Percentiles rank a stretch among this genome's conserved stretches.
phyloP scores from a whole-genome alignment of 2,797 vertebrate genomes.

The Chelmon rostratus region DNA sequence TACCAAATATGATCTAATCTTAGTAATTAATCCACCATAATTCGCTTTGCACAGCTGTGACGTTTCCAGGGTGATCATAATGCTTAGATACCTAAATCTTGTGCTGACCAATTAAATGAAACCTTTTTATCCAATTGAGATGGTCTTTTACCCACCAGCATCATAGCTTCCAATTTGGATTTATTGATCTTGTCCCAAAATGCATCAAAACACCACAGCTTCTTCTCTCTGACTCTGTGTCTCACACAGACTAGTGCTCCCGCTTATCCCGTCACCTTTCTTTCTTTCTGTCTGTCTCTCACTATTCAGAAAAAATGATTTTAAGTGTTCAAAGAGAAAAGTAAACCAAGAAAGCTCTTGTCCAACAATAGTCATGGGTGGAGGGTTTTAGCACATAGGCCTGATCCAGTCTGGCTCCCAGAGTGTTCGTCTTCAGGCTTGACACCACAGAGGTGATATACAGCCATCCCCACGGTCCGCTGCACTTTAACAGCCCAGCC shows the following conservation, averaged over 20 bases:
- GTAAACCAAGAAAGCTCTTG: constrained; percentile 32
- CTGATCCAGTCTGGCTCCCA: constrained; percentile 40
- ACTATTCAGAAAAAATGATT: background rate
- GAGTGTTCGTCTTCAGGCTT: constrained; percentile 53
- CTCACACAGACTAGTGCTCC: background rate
- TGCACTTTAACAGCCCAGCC: constrained; percentile 76
- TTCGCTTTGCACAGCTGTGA: no score
- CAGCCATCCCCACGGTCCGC: constrained; percentile 59
- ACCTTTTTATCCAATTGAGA: no score
- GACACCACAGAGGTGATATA: constrained; percentile 78
- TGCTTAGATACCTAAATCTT: no score
- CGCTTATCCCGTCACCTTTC: constrained; percentile 7
- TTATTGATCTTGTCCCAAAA: no score
- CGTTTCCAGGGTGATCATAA: no score
- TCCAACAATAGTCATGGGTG: constrained; percentile 41
- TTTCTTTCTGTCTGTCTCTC: background rate
- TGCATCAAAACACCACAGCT: background rate
- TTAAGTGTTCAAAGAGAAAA: constrained; percentile 6
- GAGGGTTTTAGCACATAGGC: constrained; percentile 37
- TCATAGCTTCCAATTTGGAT: no score
- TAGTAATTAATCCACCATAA: no score
- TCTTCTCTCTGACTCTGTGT: background rate
- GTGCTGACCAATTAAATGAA: no score
- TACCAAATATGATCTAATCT: no score
- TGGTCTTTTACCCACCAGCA: no score